Base-by-base conservation (phyloP, 2,888 invertebrate genomes). In the Brachylomia viminalis region DNA sequence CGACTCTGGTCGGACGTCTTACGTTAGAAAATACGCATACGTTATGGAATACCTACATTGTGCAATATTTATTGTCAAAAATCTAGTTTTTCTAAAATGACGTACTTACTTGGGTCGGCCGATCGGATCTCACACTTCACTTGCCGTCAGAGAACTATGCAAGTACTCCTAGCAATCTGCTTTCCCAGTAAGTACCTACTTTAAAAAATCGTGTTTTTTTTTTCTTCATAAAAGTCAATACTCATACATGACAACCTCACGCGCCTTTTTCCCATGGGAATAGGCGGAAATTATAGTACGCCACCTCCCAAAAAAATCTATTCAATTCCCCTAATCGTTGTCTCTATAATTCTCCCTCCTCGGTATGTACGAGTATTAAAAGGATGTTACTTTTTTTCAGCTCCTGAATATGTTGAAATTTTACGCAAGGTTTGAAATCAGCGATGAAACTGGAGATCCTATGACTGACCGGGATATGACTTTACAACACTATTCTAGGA, bases 361-460 rank as follows among this genome's bases (percentile, higher is more conserved):
- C n/a, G n/a, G n/a, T n/a, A 74, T 8, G 15, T 38, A 49, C 20
- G 17, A 23, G 11, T 52, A 17, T 79, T 33, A 17, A 56, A 59
- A 67, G 4, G 0, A 17, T 27, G 6, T 62, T 15, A 5, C 1
- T 49, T 92, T 90, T 86, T 97, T 97, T 20, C 97, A 99, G 98
- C 97, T 99, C 10, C 95, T 99, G 89, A 98, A 99, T 86, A 99
- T 99, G 98, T 95, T 99, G 72, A 99, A 99, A 92, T 99, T 99
- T 93, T 99, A 99, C 94, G 98, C 99, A 0, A 97, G 98, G 79
- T 99, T 99, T 94, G 99, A 99, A 96, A 99, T 99, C 83, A 99
- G 99, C 93, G 99, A 99, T 91, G 98, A 98, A 90, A 98, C 98
- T 1, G 99, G 99, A 0, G 99, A 99, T 92, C 98, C 99, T 0